phyloP scores from a whole-genome alignment of 1,140 invertebrate species.

The Sarcophaga peregrina region DNA sequence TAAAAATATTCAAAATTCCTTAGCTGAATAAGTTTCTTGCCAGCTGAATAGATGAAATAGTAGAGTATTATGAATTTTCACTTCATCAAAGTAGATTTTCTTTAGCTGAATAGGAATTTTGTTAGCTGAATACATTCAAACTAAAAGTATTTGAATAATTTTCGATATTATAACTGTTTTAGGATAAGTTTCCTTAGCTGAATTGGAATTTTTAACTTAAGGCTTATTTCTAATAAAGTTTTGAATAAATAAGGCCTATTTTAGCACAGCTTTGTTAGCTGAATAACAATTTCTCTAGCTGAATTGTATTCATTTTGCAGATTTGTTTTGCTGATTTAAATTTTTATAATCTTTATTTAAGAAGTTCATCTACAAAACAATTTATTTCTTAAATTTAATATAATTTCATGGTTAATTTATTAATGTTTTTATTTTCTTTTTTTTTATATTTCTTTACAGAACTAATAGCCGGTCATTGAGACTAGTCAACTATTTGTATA shows the following conservation, averaged over 20 bases:
- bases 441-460: conserved; percentile 13
- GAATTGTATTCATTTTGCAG: not conserved
- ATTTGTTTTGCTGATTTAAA: conserved; percentile 10
- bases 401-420: not conserved
- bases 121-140: not conserved
- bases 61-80: no score
- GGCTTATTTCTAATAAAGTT: no score
- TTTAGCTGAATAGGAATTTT: not conserved
- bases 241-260: no score
- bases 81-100: not conserved
- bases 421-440: conserved; percentile 12
- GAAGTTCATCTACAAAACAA: no score
- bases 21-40: not conserved
- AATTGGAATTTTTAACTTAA: not conserved
- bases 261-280: not conserved
- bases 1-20: not conserved
- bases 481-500: conserved; percentile 24
- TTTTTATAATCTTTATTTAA: no score
- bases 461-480: not conserved
- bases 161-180: no score
- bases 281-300: not conserved
- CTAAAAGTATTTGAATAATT: no score
- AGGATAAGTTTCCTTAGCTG: not conserved
- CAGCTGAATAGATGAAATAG: not conserved
- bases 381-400: conserved; percentile 18